Base-by-base conservation (phyloP, 64 coral and sea anemone genomes). In the Pocillopora damicornis region DNA sequence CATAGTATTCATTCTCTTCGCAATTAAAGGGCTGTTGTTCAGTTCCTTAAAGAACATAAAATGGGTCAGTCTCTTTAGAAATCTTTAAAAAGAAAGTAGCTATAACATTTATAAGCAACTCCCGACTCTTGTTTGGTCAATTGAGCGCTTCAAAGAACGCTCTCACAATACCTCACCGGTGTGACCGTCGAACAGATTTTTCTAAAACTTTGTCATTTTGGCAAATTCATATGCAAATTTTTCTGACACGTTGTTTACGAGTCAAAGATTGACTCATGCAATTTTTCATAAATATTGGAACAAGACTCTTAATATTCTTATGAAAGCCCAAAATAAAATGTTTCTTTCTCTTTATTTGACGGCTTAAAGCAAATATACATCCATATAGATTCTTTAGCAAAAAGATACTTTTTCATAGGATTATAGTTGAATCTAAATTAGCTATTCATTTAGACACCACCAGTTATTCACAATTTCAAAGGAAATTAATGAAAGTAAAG, bases 61-160 rank as follows among this genome's bases (percentile, higher is more conserved):
- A 79, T 92, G 90, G 90, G 90, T 92, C 90, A 92, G 75, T 92
- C 82, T 35, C 90, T 92, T 92, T 92, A 87, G 83, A 92, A 92
- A 87, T 92, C 60, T 87, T 78, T 87, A 56, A 85, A 85, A 85
- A 72, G 81, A 73, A 85, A 85, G 81, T 85, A 85, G 81, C 71
- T 85, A 85, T 37, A 85, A 72, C 63, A 71, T 85, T 72, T 59
- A 72, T 85, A 85, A 85, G 81, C 81, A 85, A 85, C 81, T 85
- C 65, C 45, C 81, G 81, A 85, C 81, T 85, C 81, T 85, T 85
- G 81, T 85, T 5, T 56, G 64, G 81, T 66, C 81, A 85, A 85
- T 85, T 85, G 81, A 85, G 37, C 81, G 81, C 35, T 85, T 85
- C 63, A 85, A 57, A 85, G 65, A 73, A 85, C 42, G 57, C 58